Percentiles rank a stretch among this genome's conserved stretches.
These are phyloP conservation scores for Harpalus rubripes DNA, from an alignment of 2,888 invertebrate genomes.

Conservation along the genomic window DNA sequence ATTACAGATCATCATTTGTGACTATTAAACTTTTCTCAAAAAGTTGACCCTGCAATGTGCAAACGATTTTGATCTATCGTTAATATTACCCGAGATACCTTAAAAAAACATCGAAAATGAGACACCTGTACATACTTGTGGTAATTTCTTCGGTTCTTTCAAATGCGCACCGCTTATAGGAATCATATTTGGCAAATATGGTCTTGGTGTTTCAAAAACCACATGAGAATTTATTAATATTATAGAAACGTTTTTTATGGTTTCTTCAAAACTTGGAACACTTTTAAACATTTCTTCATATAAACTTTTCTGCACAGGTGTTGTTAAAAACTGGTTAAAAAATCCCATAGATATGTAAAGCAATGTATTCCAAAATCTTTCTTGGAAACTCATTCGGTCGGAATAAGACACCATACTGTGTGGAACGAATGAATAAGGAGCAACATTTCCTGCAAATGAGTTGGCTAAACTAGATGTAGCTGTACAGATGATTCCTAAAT, in stretches of 20 bases:
- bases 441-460: slow-evolving; percentile 72
- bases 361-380: slow-evolving; percentile 70
- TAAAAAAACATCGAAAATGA: no score
- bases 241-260: slow-evolving; percentile 57
- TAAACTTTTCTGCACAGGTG: slow-evolving; percentile 65
- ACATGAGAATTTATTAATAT: slow-evolving; percentile 41
- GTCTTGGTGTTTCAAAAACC: slow-evolving; percentile 54
- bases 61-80: no score
- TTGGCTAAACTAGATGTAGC: slow-evolving; percentile 71
- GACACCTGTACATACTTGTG: slow-evolving; percentile 53
- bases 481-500: slow-evolving; percentile 73
- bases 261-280: slow-evolving; percentile 68
- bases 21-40: no score
- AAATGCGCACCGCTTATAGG: slow-evolving; percentile 51
- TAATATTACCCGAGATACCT: no score
- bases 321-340: slow-evolving; percentile 56
- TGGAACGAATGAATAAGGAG: slow-evolving; percentile 74
- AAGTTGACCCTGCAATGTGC: no score
- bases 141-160: slow-evolving; percentile 49
- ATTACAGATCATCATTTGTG: no score
- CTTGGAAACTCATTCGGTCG: slow-evolving; percentile 73
- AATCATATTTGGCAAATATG: slow-evolving; percentile 65
- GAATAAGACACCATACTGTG: slow-evolving; percentile 70
- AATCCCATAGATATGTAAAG: slow-evolving; percentile 53
- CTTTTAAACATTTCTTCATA: slow-evolving; percentile 69